Evolutionary conservation across 2,888 invertebrate genomes (phyloP), one percentile per base, ranked within the genome.

Genomic region (Clivina fossor): DNA sequence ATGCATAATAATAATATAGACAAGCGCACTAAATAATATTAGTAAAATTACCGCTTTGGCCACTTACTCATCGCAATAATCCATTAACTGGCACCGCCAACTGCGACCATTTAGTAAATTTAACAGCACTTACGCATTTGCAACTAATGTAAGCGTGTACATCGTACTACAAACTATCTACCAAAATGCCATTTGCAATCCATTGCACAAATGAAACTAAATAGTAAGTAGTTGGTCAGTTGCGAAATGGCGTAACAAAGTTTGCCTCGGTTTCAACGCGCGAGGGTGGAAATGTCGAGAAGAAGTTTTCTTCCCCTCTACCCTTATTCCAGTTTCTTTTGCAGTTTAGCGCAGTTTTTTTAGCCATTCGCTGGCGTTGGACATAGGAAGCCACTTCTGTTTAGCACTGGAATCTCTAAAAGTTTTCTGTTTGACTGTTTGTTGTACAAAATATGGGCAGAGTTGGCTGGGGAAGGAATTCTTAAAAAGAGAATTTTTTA

Each of bases 101-200:
- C n/a, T n/a, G n/a, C n/a, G n/a, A n/a, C n/a, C n/a, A n/a, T n/a
- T 53, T 53, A 53, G 53, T 24, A 53, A 53, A 53, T 53, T 53
- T 44, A 44, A 53, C 44, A 37, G 53, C 35, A 15, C n/a, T n/a
- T n/a, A n/a, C 33, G 30, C 43, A 44, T 53, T 53, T 30, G 53
- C 43, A 53, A 15, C 33, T 15, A 33, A 40, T 50, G 50, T 30
- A 41, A 38, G 15, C 16, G 18, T 19, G 9, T 4, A 32, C 47
- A 13, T 13, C 47, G 13, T 20, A 15, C n/a, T n/a, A n/a, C n/a
- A n/a, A n/a, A n/a, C n/a, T 20, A 33, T 33, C 19, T 20, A 13
- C 33, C 47, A 47, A 38, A 44, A 33, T 19, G 47, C 33, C 47
- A 22, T 33, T 47, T 47, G 47, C 47, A 47, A 22, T 33, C 47